Evolutionary conservation across 2,888 invertebrate species (phyloP), one percentile per base, ranked within the genome.

Genomic region (Yponomeuta plumbellus): DNA sequence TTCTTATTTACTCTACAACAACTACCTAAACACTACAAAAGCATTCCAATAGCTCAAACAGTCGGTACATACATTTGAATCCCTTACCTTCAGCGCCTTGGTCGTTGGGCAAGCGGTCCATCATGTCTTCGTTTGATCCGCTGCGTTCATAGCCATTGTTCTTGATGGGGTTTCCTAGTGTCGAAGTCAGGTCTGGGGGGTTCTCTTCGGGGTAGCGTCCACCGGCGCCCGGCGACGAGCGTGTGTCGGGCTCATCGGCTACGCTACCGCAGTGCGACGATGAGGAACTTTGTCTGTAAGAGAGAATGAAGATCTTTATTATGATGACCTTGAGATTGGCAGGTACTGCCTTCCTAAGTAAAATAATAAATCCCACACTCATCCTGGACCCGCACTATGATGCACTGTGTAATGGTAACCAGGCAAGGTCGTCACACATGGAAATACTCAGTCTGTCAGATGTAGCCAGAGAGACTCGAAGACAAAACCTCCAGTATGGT

Each of bases 101-200:
- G 72, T 92, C 91, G 72, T 85, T 88, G 70, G 86, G 79, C 79
- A 83, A 84, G 82, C 82, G 92, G 82, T 85, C 92, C 77, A 85
- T 85, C 66, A 91, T 91, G 69, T 91, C 89, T 68, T 85, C 86
- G 68, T 78, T 84, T 59, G 88, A 83, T 64, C 84, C 84, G 76
- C 84, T 86, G 74, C 91, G 85, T 75, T 91, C 92, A 71, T 91
- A 84, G 82, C 92, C 85, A 80, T 93, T 83, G 85, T 93, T 86
- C 88, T 93, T 86, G 73, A 84, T 79, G 1, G 88, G 85, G 80
- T 86, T 86, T 75, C 82, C 75, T 79, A 91, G 83, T 74, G 92
- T 83, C 70, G 92, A 78, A 84, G 84, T 87, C 84, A 86, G 91
- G 69, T 83, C 88, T 69, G 78, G 90, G 78, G 76, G 79, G 66